Base-by-base conservation (phyloP, 2,888 invertebrate genomes). In the Caenorhabditis sp. region DNA sequence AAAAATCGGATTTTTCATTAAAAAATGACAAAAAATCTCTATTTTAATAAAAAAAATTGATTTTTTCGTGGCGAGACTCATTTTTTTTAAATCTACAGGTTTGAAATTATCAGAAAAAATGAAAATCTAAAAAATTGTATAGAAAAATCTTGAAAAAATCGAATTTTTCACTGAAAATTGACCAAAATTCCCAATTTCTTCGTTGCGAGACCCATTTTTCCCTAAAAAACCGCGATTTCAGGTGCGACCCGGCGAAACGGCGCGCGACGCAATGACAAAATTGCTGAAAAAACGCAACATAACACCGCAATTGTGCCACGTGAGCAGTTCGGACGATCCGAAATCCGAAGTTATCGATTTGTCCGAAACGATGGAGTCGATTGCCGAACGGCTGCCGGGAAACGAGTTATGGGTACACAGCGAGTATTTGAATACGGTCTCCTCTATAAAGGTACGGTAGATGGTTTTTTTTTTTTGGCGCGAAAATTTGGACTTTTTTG, bases 351-450 rank as follows among this genome's bases (percentile, higher is more conserved):
- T 72, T 19, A 77, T 82, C 62, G 80, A 79, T 58, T 58, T 78
- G 43, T 69, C 72, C 49, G 75, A 77, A 66, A 77, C 79, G 24
- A 75, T 86, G 77, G 84, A 83, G 53, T 71, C 71, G 31, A 77
- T 86, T 23, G 83, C 81, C 2, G 63, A 71, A 6, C 64, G 69
- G 1, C 68, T 86, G 17, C 58, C 71, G 4, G 74, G 64, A 19
- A 86, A 83, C 51, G 86, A 86, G 58, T 66, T 86, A 31, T 86
- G 86, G 86, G 86, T 86, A 10, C 86, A 87, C 59, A 80, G 79
- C 27, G 84, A 85, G 51, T 82, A 82, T 62, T 73, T 84, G 49
- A 76, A 77, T 64, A 81, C 77, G 14, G 74, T 77, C 0, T 72
- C 64, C 5, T 74, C 77, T 1, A 80, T 80, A 26, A 76, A 77